These are phyloP conservation scores for Melanostoma scalare DNA, from an alignment of 2,888 invertebrate species.

Conservation along the genomic window DNA sequence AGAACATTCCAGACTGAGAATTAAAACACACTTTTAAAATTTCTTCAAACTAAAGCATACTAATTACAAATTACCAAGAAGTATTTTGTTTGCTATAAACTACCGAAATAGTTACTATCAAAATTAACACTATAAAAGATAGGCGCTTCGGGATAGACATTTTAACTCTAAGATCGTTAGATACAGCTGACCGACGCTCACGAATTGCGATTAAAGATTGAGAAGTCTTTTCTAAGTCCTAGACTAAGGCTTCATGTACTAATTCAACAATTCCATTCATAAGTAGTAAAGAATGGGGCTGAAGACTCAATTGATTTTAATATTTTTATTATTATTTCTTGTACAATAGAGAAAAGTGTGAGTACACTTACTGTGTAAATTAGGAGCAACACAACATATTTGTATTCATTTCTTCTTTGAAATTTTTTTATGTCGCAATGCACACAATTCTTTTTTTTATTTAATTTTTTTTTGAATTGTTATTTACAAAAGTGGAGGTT, in stretches of 20 bases:
- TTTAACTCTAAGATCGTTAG: not conserved
- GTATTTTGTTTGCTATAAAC: conserved; percentile 44
- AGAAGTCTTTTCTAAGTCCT: not conserved
- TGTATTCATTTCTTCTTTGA: no score
- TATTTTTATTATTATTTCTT: no score
- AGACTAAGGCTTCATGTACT: not conserved
- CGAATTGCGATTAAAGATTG: conserved; percentile 41
- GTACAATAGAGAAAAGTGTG: not conserved
- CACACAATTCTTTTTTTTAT: no score
- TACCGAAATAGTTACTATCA: conserved; percentile 26
- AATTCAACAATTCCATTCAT: conserved; percentile 19
- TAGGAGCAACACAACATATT: no score
- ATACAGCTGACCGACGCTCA: conserved; percentile 34
- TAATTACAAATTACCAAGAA: conserved; percentile 49
- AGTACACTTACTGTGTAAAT: not conserved
- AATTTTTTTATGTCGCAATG: no score
- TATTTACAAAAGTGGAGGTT: no score
- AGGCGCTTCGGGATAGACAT: conserved; percentile 32
- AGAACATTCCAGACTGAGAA: conserved; percentile 53
- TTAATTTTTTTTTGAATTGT: no score
- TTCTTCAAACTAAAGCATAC: not conserved
- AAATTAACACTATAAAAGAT: not conserved
- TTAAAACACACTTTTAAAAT: not conserved
- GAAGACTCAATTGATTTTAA: conserved; percentile 49
- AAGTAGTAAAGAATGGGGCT: conserved; percentile 20